Evolutionary conservation across 2,113 vertebrate species (phyloP), one percentile per base, ranked within the genome.

Genomic region (Erinaceus europaeus): DNA sequence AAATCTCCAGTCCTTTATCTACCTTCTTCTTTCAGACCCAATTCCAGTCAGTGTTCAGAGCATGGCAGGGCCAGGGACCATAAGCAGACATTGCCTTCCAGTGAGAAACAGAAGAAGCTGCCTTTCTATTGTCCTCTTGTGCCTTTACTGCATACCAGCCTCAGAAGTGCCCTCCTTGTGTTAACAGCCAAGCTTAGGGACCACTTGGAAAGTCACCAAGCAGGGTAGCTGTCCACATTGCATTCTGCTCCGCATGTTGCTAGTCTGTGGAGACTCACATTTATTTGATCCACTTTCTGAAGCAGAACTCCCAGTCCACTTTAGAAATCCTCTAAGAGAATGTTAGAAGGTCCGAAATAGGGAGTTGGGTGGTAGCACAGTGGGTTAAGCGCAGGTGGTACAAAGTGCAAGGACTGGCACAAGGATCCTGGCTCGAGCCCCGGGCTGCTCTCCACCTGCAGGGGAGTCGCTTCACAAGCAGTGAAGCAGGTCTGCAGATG

Each of bases 21-120:
- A 44, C 74, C 64, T 57, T 52, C 68, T 67, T 68, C 64, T 92
- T 68, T 67, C 72, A 91, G 75, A 93, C 62, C 89, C 62, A 85
- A 82, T 46, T 80, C 87, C 83, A 83, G 75, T 57, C 69, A 93
- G 18, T 78, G 83, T 90, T 94, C 75, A 40, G 71, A 86, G 68
- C n/a, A 88, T 91, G 85, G 88, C 93, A 88, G 40, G 57, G 25
- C 40, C 82, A 34, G 75, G 42, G 82, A 89, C 89, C 87, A 84
- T 84, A 90, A 86, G 64, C 88, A 93, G 93, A 86, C 83, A 5
- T 52, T 90, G 91, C 75, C 76, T 93, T 85, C 92, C 53, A 64
- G 52, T 55, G 64, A 92, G 93, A 92, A 90, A 90, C 46, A 65
- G 69, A 14, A 92, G 85, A 90, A 40, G 75, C 5, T 64, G 82